phyloP scores from a whole-genome alignment of 2,888 invertebrate species.

The Bellardia pandia region DNA sequence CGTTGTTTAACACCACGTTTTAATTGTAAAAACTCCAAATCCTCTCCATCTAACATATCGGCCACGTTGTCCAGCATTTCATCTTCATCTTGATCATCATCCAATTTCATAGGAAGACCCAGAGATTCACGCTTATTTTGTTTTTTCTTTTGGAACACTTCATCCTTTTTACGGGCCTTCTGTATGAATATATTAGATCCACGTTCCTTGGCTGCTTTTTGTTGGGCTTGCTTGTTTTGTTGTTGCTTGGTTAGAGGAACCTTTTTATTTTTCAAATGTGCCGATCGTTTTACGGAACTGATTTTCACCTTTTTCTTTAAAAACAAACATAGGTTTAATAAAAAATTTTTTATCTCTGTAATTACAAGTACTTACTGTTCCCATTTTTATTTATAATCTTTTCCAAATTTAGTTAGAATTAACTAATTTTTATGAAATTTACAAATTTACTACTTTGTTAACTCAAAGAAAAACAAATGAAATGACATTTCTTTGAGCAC shows the following conservation, averaged over 20 bases:
- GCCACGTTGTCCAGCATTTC: conserved; percentile 80
- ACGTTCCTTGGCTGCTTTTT: conserved; percentile 78
- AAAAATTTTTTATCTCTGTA: background rate
- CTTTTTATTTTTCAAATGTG: conserved; percentile 83
- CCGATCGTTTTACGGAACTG: conserved; percentile 82
- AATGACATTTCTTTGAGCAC: conserved; percentile 63
- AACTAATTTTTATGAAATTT: background rate
- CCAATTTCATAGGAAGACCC: conserved; percentile 74
- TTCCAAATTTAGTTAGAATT: background rate
- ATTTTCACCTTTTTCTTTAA: conserved; percentile 84
- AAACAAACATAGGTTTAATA: background rate
- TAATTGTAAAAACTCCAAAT: conserved; percentile 79
- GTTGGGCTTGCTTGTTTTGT: conserved; percentile 79
- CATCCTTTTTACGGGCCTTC: conserved; percentile 79
- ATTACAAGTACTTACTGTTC: conserved; percentile 51
- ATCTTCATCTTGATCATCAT: conserved; percentile 77
- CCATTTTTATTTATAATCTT: conserved; percentile 47
- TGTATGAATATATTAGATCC: conserved; percentile 80
- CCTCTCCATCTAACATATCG: conserved; percentile 83
- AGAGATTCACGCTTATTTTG: conserved; percentile 78
- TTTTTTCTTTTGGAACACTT: conserved; percentile 79
- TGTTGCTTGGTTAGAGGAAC: conserved; percentile 81
- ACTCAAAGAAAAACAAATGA: conserved; percentile 55
- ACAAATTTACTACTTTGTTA: background rate
- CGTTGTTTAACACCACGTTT: conserved; percentile 77